Conservation (phyloP, 2,888 invertebrate genomes). For the Cryptocheilus praepositus region DNA sequence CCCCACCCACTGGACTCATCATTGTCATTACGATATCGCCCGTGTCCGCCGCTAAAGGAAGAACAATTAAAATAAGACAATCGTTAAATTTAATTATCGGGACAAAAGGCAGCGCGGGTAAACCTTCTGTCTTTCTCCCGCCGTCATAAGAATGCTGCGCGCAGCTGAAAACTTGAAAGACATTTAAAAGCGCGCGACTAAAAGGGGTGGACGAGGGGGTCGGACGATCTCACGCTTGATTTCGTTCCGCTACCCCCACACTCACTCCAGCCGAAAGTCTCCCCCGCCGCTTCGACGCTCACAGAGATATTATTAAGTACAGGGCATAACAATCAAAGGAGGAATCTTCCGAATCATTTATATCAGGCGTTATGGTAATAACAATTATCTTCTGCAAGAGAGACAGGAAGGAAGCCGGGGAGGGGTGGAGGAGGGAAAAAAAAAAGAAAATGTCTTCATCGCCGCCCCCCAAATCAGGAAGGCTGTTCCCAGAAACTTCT, state of each 20-base stretch:
- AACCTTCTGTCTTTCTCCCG: constrained; percentile 33
- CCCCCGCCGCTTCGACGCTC: constrained; percentile 15
- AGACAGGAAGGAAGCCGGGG: neutral
- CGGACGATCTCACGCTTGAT: constrained; percentile 48
- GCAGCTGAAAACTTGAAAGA: constrained; percentile 70
- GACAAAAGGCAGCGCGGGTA: constrained; percentile 58
- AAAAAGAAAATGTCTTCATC: neutral
- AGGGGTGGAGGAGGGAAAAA: neutral
- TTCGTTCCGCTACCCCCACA: constrained; percentile 40
- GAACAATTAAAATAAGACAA: constrained; percentile 74
- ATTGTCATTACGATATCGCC: constrained; percentile 50
- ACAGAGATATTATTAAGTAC: constrained; percentile 58
- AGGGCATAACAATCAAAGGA: constrained; percentile 61
- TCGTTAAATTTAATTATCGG: constrained; percentile 74
- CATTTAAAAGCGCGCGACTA: constrained; percentile 65
- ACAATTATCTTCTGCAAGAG: constrained; percentile 49
- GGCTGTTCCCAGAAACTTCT: constrained; percentile 5
- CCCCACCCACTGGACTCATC: constrained; percentile 16
- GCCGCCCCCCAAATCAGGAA: no score
- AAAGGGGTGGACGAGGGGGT: constrained; percentile 51
- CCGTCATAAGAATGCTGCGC: constrained; percentile 62
- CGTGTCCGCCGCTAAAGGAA: constrained; percentile 56
- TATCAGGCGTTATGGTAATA: constrained; percentile 57
- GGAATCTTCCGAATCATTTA: constrained; percentile 65
- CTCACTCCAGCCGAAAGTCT: constrained; percentile 18